phyloP scores from a whole-genome alignment of 2,888 invertebrate species.

The Alviniconcha strummeri region DNA sequence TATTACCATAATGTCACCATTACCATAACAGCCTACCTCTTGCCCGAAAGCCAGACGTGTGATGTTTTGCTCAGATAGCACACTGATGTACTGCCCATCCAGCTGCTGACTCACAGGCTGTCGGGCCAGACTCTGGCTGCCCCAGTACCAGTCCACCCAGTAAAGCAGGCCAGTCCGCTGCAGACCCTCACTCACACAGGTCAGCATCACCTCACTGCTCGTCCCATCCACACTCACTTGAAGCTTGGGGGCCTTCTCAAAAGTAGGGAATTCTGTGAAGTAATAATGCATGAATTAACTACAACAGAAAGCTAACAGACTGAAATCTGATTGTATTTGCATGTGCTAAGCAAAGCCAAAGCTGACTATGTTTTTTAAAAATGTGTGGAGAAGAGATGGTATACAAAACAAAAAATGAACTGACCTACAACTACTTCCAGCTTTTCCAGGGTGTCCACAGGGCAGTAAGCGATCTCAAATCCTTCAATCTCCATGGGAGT shows the following conservation, averaged over 20 bases:
- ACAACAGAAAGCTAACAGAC: no score
- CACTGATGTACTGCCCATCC: slow-evolving; percentile 5
- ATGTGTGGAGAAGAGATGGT: no score
- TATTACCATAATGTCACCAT: no score
- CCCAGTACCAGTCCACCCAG: slow-evolving; percentile 44
- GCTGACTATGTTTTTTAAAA: no score
- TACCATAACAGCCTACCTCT: slow-evolving; percentile 31
- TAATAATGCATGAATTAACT: no score
- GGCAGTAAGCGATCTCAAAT: slow-evolving; percentile 46
- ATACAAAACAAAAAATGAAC: no score
- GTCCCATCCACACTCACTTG: slow-evolving; percentile 32
- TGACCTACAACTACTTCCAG: slow-evolving; percentile 41
- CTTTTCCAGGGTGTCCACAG: slow-evolving; percentile 41
- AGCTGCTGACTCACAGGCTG: background rate
- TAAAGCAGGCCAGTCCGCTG: slow-evolving; percentile 40
- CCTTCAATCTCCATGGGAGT: slow-evolving; percentile 48
- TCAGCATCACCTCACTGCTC: slow-evolving; percentile 37
- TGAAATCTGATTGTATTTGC: no score
- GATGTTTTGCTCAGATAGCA: slow-evolving; percentile 26
- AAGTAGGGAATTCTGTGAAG: slow-evolving; percentile 46
- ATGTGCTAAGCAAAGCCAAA: no score
- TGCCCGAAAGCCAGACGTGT: slow-evolving; percentile 30
- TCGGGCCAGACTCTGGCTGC: slow-evolving; percentile 16
- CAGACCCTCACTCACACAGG: slow-evolving; percentile 43
- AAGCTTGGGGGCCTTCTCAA: slow-evolving; percentile 43